phyloP scores from a whole-genome alignment of 2,113 vertebrate species.

The Microtus oregoni region DNA sequence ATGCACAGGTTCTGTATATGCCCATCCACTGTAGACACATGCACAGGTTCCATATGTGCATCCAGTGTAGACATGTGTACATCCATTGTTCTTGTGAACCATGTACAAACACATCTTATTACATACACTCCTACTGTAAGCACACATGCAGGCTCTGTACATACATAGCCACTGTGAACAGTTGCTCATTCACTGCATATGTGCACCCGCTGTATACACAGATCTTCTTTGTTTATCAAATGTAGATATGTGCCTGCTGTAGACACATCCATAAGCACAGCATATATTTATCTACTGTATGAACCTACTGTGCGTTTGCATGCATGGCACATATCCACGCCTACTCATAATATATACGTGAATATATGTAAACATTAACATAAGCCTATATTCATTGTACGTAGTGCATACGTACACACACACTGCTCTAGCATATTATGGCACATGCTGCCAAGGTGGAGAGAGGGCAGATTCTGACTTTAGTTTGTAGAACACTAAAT shows the following conservation, averaged over 20 bases:
- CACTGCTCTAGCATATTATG: background rate
- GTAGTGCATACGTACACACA: background rate
- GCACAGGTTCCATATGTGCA: background rate
- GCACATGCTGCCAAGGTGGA: no score
- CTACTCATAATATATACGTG: background rate
- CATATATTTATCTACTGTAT: background rate
- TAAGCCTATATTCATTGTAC: background rate
- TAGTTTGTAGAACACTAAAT: background rate
- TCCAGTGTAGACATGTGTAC: background rate
- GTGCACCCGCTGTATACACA: background rate
- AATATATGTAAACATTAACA: background rate
- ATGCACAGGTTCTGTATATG: background rate
- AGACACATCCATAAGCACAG: background rate
- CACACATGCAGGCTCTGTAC: background rate
- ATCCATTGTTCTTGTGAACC: background rate
- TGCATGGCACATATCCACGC: background rate
- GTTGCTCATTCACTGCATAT: background rate
- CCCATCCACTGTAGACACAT: background rate
- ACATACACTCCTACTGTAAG: background rate
- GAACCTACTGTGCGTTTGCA: background rate
- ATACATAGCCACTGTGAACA: background rate
- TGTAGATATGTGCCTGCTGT: background rate
- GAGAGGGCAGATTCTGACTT: background rate
- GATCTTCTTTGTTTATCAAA: background rate
- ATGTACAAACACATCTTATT: background rate